Conservation (phyloP, 1,140 invertebrate genomes). For the Drosophila bocqueti region DNA sequence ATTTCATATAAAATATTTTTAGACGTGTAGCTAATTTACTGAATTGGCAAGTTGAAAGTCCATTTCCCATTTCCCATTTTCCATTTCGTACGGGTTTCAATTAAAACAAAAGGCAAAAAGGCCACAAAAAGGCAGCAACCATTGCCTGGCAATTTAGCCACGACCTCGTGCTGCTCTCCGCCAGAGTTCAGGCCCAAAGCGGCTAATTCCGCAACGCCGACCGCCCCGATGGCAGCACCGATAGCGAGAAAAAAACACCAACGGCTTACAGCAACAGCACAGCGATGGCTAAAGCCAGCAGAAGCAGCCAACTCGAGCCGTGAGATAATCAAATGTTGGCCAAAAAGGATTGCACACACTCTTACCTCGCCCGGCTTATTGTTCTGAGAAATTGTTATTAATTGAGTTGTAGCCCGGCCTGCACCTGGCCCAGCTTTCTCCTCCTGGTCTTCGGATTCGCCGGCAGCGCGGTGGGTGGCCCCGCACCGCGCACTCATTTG, state of each 20-base stretch:
- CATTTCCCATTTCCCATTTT: slow-evolving; percentile 51
- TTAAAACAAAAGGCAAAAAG: slow-evolving; percentile 65
- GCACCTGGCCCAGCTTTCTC: slow-evolving; percentile 28
- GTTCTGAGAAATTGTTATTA: slow-evolving; percentile 82
- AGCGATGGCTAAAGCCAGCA: slow-evolving; percentile 12
- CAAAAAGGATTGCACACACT: slow-evolving; percentile 41
- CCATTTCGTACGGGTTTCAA: slow-evolving; percentile 75
- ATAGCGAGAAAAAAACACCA: slow-evolving; percentile 42
- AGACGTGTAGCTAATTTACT: slow-evolving; percentile 62
- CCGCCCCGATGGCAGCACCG: slow-evolving; percentile 60
- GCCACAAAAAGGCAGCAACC: slow-evolving; percentile 12
- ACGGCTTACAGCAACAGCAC: slow-evolving; percentile 7
- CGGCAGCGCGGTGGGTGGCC: slow-evolving; percentile 61
- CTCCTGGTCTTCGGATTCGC: background rate
- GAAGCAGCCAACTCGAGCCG: slow-evolving; percentile 36
- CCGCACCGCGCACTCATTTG: slow-evolving; percentile 49
- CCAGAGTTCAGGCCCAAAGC: slow-evolving; percentile 60
- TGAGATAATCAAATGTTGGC: slow-evolving; percentile 72
- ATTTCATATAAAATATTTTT: background rate
- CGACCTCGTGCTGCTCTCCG: slow-evolving; percentile 61
- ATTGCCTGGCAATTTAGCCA: slow-evolving; percentile 60
- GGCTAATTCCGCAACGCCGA: slow-evolving; percentile 71
- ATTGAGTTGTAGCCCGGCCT: slow-evolving; percentile 68
- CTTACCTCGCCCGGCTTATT: slow-evolving; percentile 52
- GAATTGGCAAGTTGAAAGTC: slow-evolving; percentile 60